Base-by-base conservation (phyloP, 2,797 vertebrate genomes). In the Eremophila alpestris region DNA sequence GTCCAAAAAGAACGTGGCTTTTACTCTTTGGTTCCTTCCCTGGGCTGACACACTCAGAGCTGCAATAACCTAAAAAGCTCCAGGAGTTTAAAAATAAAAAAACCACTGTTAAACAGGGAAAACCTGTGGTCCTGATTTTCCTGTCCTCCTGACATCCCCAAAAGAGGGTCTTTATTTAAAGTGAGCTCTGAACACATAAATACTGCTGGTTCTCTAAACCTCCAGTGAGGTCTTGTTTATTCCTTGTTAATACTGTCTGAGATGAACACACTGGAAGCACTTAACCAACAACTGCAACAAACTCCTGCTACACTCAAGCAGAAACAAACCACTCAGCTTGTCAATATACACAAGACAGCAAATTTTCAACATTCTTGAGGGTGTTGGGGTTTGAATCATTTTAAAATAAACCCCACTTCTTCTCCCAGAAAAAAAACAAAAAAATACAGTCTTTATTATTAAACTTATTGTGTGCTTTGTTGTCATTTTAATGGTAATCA, bases 181-280 rank as follows among this genome's bases (percentile, higher is more conserved):
- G 63, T 58, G 46, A 55, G 34, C 69, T 32, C 63, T 74, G 69
- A 79, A 48, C 43, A 83, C 20, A 10, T 60, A 91, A 92, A 94
- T 75, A 65, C 30, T 68, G 56, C 48, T 41, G 27, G 54, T 29
- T 59, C 62, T 62, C 36, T 75, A 48, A 85, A 83, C 58, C 79
- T 89, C 77, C 89, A 81, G 55, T 14, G 49, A 90, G 32, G 46
- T 54, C 62, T 94, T 95, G 85, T 92, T 95, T 95, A 90, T 78
- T 83, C 80, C 69, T 60, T 41, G 58, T 62, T 96, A 87, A 89
- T 86, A 13, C 56, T 41, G 20, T 22, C 43, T 59, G 95, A 89
- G 92, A 89, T 67, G 75, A 87, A 56, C 29, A 20, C 75, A 67
- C 80, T 90, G 87, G 83, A 89, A 79, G 68, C 81, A 90, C 87